Evolutionary conservation across 1,140 invertebrate species (phyloP).

Genomic region (Lucilia cuprina): DNA sequence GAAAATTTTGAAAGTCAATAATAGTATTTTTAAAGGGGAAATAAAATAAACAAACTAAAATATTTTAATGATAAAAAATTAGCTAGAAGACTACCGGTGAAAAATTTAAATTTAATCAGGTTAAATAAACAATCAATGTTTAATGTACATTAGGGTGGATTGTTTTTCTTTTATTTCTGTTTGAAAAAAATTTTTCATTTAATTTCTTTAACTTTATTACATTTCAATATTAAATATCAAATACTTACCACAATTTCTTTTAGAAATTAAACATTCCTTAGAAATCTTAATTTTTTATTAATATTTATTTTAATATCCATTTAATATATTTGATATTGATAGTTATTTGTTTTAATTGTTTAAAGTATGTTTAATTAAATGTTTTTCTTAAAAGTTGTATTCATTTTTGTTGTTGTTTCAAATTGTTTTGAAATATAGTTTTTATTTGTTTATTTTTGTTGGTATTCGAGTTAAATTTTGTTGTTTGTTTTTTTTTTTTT

Average conservation of each 20-base stretch:
- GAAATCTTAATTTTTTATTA: neutral
- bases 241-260: no score
- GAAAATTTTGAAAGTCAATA: neutral
- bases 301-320: constrained; percentile 27
- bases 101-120: neutral
- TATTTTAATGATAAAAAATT: neutral
- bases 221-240: no score
- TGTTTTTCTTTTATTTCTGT: no score
- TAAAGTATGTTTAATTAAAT: constrained; percentile 14
- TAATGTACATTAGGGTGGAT: no score
- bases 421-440: neutral
- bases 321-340: constrained; percentile 32
- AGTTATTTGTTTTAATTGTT: neutral
- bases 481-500: neutral
- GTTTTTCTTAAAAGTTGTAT: constrained; percentile 20
- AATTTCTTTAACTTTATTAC: no score
- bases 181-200: no score
- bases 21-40: neutral
- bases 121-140: neutral
- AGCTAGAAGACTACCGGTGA: neutral
- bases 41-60: neutral
- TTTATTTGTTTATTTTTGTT: constrained; percentile 1
- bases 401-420: neutral
- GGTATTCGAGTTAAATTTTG: constrained; percentile 13
- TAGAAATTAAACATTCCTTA: neutral